Evolutionary conservation across 2,888 invertebrate genomes (phyloP).

Genomic region (Sturmia bella): DNA sequence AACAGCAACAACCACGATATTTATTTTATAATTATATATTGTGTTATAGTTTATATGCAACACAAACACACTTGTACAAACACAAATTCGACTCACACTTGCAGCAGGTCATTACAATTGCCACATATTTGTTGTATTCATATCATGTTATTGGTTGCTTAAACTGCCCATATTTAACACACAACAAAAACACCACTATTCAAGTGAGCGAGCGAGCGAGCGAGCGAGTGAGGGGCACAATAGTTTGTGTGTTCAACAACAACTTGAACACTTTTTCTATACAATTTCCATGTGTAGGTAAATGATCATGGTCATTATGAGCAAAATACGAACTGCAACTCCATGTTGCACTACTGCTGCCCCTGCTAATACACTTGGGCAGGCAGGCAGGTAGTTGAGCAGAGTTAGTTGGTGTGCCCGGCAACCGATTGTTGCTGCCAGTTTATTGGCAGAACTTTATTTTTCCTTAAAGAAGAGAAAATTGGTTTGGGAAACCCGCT

Average conservation of each 20-base stretch:
- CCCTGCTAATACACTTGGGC: background rate
- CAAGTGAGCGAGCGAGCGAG: constrained; percentile 7
- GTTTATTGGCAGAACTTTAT: constrained; percentile 49
- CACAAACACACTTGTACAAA: constrained; percentile 14
- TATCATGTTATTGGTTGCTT: constrained; percentile 67
- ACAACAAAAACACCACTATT: constrained; percentile 41
- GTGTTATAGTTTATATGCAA: constrained; percentile 50
- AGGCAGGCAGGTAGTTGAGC: background rate
- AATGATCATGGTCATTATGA: constrained; percentile 44
- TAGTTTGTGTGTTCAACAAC: constrained; percentile 41
- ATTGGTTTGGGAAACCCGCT: constrained; percentile 67
- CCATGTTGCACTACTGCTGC: constrained; percentile 3
- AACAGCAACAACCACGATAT: constrained; percentile 45
- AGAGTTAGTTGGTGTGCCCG: constrained; percentile 2
- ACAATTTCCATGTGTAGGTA: constrained; percentile 27
- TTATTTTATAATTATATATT: constrained; percentile 65
- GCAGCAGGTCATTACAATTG: constrained; percentile 36
- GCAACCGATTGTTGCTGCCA: constrained; percentile 51
- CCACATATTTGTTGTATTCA: constrained; percentile 64
- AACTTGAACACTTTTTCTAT: constrained; percentile 32
- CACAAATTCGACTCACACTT: background rate
- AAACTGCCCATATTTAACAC: constrained; percentile 70
- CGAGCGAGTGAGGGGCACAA: constrained; percentile 44
- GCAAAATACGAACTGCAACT: constrained; percentile 25
- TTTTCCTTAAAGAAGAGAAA: constrained; percentile 11